Base-by-base conservation (phyloP, 2,113 vertebrate genomes). In the Cavia porcellus region DNA sequence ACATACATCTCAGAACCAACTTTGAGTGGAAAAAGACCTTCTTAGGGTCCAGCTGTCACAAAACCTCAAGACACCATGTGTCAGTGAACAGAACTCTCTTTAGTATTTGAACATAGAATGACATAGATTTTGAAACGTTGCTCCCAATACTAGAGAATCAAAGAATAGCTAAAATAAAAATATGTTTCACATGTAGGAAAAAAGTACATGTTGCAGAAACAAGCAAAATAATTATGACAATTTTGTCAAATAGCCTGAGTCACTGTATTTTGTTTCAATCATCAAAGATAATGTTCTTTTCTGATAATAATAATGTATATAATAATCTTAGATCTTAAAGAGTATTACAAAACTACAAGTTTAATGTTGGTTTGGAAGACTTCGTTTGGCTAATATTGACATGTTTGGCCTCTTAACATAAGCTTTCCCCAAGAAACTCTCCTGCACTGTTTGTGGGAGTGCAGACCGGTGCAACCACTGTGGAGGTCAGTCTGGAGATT, bases 271-370 rank as follows among this genome's bases (percentile, higher is more conserved):
- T 45, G 9, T 86, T 88, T 90, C n/a, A 81, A 15, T 72, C 7
- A 96, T 59, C 25, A 92, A 87, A 97, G 19, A 1, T 62, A 85
- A 72, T 11, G 12, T 59, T 79, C 19, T 90, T 96, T 30, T 4
- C 10, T 77, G 50, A 55, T 52, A 81, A 57, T 50, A 25, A 32
- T 66, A 66, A 66, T 5, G 4, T 57, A 30, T 12, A 59, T 6
- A 57, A 38, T 68, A 57, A 45, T 64, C 52, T 20, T 88, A 55
- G 32, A 75, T 95, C 90, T 91, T 86, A 92, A 93, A 82, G 83
- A n/a, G 3, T 64, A 77, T 57, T 66, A 55, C 38, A 61, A 95
- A 20, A 11, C 77, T 92, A 75, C 20, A 68, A 38, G 12, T 30
- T 84, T 82, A 92, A 75, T 45, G 57, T 14, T 82, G 12, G 30